Evolutionary conservation across 1,140 invertebrate species (phyloP), one percentile per base, ranked within the genome.

Genomic region (Drosophila miranda): DNA sequence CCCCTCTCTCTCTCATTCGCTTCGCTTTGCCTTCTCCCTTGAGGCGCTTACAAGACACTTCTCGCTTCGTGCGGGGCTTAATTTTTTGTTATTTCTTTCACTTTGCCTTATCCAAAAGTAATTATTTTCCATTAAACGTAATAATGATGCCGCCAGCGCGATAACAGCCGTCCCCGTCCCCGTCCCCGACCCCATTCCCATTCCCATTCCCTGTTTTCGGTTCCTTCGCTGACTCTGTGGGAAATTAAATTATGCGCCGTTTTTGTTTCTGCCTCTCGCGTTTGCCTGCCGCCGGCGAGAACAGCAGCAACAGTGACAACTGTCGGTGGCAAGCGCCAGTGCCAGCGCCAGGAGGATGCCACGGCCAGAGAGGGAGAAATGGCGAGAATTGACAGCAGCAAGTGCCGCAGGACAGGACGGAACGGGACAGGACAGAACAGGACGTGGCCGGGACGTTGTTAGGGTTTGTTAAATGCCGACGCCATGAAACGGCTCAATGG

Each of bases 71-170:
- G 48, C 28, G 59, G 60, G 46, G 59, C 64, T 74, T 61, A 55
- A 44, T 57, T 49, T 73, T 55, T 76, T 80, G 82, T 86, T 87
- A 72, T 84, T 87, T 75, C 70, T 75, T 86, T 81, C 81, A 86
- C 82, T 87, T 87, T 86, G 82, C 75, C 82, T 75, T 87, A 86
- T 86, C 82, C 82, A 86, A 87, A 86, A 86, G 82, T 86, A 86
- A 86, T 86, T 86, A 86, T 87, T 82, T 86, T 87, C 82, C 82
- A 87, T 86, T 86, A 80, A 86, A 87, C 78, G 70, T 75, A 86
- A 86, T 87, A 86, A 86, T 87, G 82, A 86, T 71, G 81, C 61
- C 70, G 44, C 43, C 69, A 59, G 59, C 81, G 57, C 63, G 82
- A 81, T 87, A 86, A 78, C 77, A 77, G 61, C 51, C 54, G 54